A percentile compares a stretch with the other conserved stretches of the same genome.
These are phyloP conservation scores for Escarpia spicata DNA, from an alignment of 2,888 invertebrate genomes.

Conservation along the genomic window DNA sequence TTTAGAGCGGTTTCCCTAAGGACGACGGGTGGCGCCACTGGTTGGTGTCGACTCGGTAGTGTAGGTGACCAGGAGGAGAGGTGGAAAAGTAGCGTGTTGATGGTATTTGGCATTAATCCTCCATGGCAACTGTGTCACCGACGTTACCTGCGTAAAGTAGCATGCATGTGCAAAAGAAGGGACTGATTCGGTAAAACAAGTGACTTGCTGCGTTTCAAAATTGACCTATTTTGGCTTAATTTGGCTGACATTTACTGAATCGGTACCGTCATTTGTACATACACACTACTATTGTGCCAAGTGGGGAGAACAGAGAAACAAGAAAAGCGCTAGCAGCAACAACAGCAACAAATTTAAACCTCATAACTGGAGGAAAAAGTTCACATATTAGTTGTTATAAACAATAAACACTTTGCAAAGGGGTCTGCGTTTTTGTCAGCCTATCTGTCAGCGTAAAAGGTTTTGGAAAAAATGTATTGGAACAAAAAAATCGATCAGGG, in stretches of 20 bases:
- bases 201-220: no score
- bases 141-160: not conserved
- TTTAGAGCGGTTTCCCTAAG: not conserved
- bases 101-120: not conserved
- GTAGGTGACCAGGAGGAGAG: not conserved
- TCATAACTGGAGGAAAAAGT: not conserved
- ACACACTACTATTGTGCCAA: no score
- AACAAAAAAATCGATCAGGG: not conserved
- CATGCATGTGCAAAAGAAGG: no score
- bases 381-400: not conserved
- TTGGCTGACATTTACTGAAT: no score
- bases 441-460: not conserved
- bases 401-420: not conserved
- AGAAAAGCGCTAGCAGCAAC: not conserved
- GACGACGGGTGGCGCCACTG: conserved; percentile 6
- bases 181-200: no score
- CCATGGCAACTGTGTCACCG: not conserved
- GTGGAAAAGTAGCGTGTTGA: not conserved
- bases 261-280: no score
- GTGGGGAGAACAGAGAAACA: not conserved
- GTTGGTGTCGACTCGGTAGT: not conserved
- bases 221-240: no score
- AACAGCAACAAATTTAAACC: not conserved
- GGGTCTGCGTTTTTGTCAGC: not conserved
- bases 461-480: not conserved